Evolutionary conservation across 2,113 vertebrate species (phyloP).

Genomic region (Lophura nycthemera): DNA sequence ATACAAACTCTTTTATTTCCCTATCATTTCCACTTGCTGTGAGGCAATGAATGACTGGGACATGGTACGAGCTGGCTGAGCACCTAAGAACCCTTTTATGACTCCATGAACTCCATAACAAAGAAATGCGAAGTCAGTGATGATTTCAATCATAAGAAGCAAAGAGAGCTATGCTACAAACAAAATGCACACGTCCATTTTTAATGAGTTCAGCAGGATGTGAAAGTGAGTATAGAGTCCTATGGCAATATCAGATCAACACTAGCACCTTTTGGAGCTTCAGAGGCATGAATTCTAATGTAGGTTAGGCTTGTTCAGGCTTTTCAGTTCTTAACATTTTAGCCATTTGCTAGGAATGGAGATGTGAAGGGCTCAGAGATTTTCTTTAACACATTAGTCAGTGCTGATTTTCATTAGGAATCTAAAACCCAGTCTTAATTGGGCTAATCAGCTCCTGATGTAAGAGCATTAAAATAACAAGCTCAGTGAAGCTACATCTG

Average conservation of each 20-base stretch:
- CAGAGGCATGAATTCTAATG: not conserved
- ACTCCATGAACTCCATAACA: not conserved
- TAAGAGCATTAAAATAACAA: conserved; percentile 3
- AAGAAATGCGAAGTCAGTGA: not conserved
- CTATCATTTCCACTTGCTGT: not conserved
- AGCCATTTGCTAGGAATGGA: not conserved
- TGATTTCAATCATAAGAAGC: not conserved
- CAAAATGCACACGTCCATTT: not conserved
- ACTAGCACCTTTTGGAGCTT: not conserved
- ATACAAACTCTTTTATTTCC: not conserved
- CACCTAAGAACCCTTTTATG: not conserved
- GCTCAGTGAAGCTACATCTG: not conserved
- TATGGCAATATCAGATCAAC: not conserved
- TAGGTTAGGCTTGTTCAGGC: fast-evolving
- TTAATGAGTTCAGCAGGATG: not conserved
- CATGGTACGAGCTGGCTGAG: not conserved
- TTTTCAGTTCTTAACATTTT: not conserved
- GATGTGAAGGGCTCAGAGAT: not conserved
- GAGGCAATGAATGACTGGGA: not conserved
- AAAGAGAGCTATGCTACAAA: not conserved
- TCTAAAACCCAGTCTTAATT: not conserved
- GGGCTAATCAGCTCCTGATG: not conserved
- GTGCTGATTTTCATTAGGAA: not conserved
- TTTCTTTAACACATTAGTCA: not conserved
- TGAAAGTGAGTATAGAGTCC: not conserved